Conservation (phyloP, 2,888 invertebrate species). For the Spodoptera picta region DNA sequence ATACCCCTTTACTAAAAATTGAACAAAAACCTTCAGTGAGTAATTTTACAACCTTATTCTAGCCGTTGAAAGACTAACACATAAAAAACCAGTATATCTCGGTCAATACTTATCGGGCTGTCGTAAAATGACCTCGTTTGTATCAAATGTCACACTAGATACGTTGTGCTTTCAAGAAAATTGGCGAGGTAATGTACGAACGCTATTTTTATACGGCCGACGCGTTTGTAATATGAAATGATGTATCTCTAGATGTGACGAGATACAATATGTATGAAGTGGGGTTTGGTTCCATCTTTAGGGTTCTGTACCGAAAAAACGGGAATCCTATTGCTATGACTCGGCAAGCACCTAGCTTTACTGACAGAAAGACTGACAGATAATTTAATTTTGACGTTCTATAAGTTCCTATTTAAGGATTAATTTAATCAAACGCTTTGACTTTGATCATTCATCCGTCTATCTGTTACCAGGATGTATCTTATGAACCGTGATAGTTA, state of each 20-base stretch:
- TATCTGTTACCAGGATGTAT: too few relatives aligned
- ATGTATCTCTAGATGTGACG: slow-evolving; percentile 42
- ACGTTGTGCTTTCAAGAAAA: slow-evolving; percentile 57
- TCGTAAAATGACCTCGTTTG: slow-evolving; percentile 48
- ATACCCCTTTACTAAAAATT: too few relatives aligned
- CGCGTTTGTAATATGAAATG: slow-evolving; percentile 44
- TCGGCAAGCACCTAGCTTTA: too few relatives aligned
- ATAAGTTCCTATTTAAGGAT: too few relatives aligned
- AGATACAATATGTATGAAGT: slow-evolving; percentile 43
- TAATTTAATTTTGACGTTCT: too few relatives aligned
- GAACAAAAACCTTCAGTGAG: too few relatives aligned
- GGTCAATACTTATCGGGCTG: slow-evolving; percentile 41
- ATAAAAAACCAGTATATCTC: slow-evolving; percentile 29
- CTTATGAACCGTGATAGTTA: too few relatives aligned
- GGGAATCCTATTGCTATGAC: too few relatives aligned
- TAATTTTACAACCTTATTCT: neutral
- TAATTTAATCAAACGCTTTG: too few relatives aligned
- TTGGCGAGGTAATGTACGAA: slow-evolving; percentile 45
- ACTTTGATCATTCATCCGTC: too few relatives aligned
- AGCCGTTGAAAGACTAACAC: neutral
- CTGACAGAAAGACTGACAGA: too few relatives aligned
- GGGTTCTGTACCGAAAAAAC: too few relatives aligned
- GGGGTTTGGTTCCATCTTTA: slow-evolving; percentile 11
- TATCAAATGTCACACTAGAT: slow-evolving; percentile 55
- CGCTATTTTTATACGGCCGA: slow-evolving; percentile 53